Base-by-base conservation (phyloP, 2,888 invertebrate genomes). In the Metalampra italica region DNA sequence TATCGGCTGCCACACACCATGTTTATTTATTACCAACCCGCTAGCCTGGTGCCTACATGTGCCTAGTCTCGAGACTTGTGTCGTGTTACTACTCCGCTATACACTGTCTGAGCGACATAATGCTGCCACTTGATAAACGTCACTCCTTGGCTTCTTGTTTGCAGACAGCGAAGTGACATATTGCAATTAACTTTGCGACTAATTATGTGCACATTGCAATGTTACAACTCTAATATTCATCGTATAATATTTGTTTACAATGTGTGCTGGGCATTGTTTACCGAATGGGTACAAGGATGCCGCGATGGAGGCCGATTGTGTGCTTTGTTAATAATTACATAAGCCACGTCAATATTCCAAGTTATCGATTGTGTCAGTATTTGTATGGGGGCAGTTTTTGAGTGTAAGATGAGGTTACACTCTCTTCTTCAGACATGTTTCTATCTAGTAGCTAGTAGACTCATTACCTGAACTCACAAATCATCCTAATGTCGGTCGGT, bases 321-420 rank as follows among this genome's bases (percentile, higher is more conserved):
- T 86, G 66, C 74, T 74, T 69, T 74, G 81, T 78, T 81, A 86
- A 86, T 84, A 87, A 85, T 85, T 86, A 82, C 84, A 82, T 80
- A 76, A 78, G 75, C 70, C 59, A 62, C 68, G 67, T 66, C 65
- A 65, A 75, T 74, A 74, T 74, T 68, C 66, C 60, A 56, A 58
- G 57, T 68, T 73, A 78, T 81, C 72, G 78, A 78, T 78, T 69
- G 73, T 68, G 66, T 53, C 51, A 68, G 64, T 77, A 72, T 76
- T 75, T 66, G 68, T 32, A 15, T 22, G 2, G 22, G 22, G 2
- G 22, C 5, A 22, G n/a, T n/a, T n/a, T n/a, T n/a, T n/a, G n/a
- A n/a, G n/a, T n/a, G n/a, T n/a, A n/a, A n/a, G n/a, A n/a, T n/a
- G n/a, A n/a, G n/a, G n/a, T n/a, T n/a, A 3, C 22, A 22, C 22